phyloP scores from a whole-genome alignment of 2,797 vertebrate genomes.

The Cephalopachus bancanus region DNA sequence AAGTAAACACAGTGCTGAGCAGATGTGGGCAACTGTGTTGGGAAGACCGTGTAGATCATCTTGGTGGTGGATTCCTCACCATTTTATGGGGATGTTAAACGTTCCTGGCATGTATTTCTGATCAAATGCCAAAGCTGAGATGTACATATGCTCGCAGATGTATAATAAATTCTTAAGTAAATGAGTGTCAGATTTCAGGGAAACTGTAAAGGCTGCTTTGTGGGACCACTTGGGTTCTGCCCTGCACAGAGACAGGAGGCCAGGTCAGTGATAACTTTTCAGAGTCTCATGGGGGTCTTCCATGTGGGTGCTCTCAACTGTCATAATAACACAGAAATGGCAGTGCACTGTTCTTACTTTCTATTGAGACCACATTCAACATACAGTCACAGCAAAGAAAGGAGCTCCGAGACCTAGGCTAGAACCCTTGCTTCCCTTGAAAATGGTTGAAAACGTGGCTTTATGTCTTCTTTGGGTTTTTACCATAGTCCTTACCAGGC shows the following conservation, averaged over 20 bases:
- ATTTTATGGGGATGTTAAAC: slow-evolving; percentile 70
- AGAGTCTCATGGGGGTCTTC: not conserved
- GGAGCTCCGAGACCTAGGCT: not conserved
- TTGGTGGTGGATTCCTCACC: slow-evolving; percentile 39
- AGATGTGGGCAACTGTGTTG: slow-evolving; percentile 53
- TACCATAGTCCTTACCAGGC: not conserved
- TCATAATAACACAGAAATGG: not conserved
- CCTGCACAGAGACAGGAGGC: not conserved
- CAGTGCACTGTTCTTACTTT: not conserved
- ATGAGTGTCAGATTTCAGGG: slow-evolving; percentile 67
- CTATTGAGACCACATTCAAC: not conserved
- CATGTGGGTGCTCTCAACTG: not conserved
- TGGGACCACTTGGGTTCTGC: not conserved
- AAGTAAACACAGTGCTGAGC: slow-evolving; percentile 60
- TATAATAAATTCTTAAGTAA: slow-evolving; percentile 70
- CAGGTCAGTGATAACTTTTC: not conserved
- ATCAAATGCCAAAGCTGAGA: slow-evolving; percentile 60
- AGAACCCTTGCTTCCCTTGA: not conserved
- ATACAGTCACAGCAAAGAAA: not conserved
- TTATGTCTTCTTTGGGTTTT: not conserved
- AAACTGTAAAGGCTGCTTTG: slow-evolving; percentile 29
- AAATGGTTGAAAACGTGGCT: not conserved
- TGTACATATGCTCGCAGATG: slow-evolving; percentile 72
- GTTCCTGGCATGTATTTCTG: slow-evolving; percentile 69
- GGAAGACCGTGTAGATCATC: not conserved